These are phyloP conservation scores for Ophion ventricosus DNA, from an alignment of 2,888 invertebrate species.

Conservation along the genomic window DNA sequence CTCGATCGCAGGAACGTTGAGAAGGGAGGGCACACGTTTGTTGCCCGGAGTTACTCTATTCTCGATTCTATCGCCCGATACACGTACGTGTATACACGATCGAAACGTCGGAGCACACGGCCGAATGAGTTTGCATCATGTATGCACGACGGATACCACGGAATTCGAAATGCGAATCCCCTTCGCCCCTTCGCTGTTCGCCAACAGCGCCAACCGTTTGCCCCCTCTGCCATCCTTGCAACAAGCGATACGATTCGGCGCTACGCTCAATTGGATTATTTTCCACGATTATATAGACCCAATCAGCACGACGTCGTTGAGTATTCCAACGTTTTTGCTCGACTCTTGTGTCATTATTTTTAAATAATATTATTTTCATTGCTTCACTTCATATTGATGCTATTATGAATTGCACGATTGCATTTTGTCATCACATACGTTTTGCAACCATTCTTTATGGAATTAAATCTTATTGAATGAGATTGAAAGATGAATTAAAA, in stretches of 20 bases:
- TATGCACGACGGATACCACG: constrained; percentile 39
- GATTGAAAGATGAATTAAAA: too few species aligned
- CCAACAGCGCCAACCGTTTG: background rate
- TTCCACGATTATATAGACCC: constrained; percentile 9
- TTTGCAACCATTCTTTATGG: too few species aligned
- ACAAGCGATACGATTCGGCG: constrained; percentile 7
- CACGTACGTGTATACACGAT: constrained; percentile 14
- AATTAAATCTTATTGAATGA: too few species aligned
- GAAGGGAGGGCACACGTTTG: background rate
- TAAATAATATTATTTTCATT: background rate
- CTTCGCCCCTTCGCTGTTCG: background rate
- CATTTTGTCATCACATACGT: too few species aligned
- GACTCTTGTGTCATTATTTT: background rate
- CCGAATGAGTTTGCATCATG: constrained; percentile 44
- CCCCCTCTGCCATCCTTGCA: background rate
- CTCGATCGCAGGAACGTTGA: background rate
- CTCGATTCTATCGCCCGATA: constrained; percentile 24
- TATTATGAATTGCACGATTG: background rate
- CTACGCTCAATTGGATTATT: constrained; percentile 28
- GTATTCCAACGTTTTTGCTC: background rate
- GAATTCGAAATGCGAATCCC: constrained; percentile 30
- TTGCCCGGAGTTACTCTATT: constrained; percentile 14
- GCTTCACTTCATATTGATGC: background rate
- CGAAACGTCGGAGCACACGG: constrained; percentile 20
- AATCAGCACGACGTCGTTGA: constrained; percentile 3